phyloP scores from a whole-genome alignment of 2,113 vertebrate genomes.

The Cygnus atratus region DNA sequence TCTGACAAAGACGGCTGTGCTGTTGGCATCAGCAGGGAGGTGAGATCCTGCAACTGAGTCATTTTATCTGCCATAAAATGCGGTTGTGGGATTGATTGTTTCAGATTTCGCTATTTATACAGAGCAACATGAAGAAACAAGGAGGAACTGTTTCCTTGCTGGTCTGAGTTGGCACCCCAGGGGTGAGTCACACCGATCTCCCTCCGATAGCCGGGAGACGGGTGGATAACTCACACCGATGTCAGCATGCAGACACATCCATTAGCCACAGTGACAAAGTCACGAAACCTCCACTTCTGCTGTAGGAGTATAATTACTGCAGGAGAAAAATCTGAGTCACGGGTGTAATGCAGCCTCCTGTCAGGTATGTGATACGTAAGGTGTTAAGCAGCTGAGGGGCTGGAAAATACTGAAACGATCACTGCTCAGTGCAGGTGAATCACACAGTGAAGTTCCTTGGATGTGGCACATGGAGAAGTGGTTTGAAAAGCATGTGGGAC shows the following conservation, averaged over 20 bases:
- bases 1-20: not conserved
- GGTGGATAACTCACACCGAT: not conserved
- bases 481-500: not conserved
- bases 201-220: rapidly evolving
- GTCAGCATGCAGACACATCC: not conserved
- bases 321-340: not conserved
- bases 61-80: not conserved
- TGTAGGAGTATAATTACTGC: not conserved
- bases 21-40: not conserved
- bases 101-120: not conserved
- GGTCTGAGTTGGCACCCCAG: not conserved
- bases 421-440: not conserved
- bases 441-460: not conserved
- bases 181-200: not conserved
- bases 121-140: not conserved
- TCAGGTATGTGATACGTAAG: not conserved
- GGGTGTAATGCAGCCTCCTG: not conserved
- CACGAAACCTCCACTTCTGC: not conserved
- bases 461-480: not conserved
- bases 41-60: not conserved
- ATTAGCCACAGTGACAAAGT: not conserved
- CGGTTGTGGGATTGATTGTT: not conserved
- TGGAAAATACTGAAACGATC: not conserved
- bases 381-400: not conserved
- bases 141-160: not conserved